These are phyloP conservation scores for Daubentonia madagascariensis DNA, from an alignment of 2,113 vertebrate genomes.

Conservation along the genomic window DNA sequence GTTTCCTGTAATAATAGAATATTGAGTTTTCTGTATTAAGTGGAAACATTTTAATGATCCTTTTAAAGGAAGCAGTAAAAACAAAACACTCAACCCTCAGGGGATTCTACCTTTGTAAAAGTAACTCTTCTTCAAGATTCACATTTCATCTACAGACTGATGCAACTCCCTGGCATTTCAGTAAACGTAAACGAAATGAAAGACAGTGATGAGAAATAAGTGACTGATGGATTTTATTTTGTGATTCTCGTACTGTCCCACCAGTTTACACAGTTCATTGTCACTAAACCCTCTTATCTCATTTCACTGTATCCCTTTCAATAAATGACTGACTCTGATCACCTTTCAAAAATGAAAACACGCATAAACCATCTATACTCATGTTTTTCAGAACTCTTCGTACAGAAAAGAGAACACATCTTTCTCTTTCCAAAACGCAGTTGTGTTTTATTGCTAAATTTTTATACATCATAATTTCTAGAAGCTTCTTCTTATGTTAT, in stretches of 20 bases:
- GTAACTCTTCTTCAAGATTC: neutral
- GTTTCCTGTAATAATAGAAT: neutral
- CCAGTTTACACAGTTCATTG: neutral
- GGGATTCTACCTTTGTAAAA: neutral
- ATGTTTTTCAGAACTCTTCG: neutral
- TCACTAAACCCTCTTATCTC: constrained; percentile 45
- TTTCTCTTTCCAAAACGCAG: constrained; percentile 11
- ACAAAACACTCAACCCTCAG: neutral
- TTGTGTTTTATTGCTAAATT: neutral
- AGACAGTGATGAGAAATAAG: neutral
- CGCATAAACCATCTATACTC: neutral
- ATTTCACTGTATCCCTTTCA: constrained; percentile 22
- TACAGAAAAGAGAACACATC: neutral
- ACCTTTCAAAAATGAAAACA: constrained; percentile 55
- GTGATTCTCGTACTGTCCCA: neutral
- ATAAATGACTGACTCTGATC: constrained; percentile 56
- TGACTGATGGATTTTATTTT: neutral
- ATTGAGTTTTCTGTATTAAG: neutral
- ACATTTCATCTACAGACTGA: neutral
- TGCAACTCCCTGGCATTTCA: neutral
- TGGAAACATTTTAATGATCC: neutral
- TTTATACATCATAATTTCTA: neutral
- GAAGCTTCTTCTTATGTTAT: neutral
- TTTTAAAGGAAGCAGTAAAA: constrained; percentile 24
- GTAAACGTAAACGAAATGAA: neutral